Evolutionary conservation across 2,888 invertebrate genomes (phyloP), one percentile per base, ranked within the genome.

Genomic region (Galeopsomyia nigrocyanea): DNA sequence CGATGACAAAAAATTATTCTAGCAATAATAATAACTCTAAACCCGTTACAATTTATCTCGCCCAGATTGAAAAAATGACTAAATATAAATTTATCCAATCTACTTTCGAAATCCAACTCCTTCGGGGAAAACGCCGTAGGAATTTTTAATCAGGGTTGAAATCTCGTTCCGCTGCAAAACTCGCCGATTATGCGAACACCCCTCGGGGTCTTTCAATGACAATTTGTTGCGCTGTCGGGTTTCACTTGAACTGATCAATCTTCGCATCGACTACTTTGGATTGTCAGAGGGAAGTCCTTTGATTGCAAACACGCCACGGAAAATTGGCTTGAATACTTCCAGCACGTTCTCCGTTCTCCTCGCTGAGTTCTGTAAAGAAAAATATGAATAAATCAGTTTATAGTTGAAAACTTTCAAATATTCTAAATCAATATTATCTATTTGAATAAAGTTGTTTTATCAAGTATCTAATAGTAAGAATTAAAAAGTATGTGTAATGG

Each of bases 301-400:
- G 77, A 93, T 92, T 77, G 92, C 91, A 82, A 94, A 91, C 14
- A 89, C 88, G n/a, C 91, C 91, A 17, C 92, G 90, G 84, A 94
- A 90, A 73, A 93, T 87, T 3, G 94, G 94, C 80, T 92, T 91
- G 88, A 94, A 93, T 55, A 93, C 89, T 69, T 94, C 90, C 77
- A 94, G 86, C 79, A 94, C 89, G 26, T 90, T 89, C 82, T 93
- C 92, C 80, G 93, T 92, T 71, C 94, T 90, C 77, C 92, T 90
- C 46, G 94, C 94, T 5, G 94, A 92, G 85, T 93, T 94, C 94
- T 94, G 89, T 10, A 13, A 5, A 39, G 13, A 10, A 22, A 91
- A 91, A 69, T 31, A 17, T n/a, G 57, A 60, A 10, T 39, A 39
- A 39, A 39, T 39, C 7, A 39, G 39, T 31, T 31, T 31, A 31